Conservation (phyloP, 2,113 vertebrate species). For the Pongo pygmaeus region DNA sequence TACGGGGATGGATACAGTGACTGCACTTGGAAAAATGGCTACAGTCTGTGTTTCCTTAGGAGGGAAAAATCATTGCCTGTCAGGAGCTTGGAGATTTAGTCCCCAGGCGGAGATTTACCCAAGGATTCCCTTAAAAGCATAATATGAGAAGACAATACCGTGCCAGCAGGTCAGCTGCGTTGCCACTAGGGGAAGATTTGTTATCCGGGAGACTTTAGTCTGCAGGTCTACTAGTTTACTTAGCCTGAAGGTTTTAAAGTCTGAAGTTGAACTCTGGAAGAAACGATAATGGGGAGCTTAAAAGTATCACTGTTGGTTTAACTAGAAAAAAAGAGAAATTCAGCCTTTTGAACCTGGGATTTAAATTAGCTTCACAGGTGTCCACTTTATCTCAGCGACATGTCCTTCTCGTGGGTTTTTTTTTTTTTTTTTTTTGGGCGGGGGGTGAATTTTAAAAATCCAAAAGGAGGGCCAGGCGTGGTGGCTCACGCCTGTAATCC, state of each 20-base stretch:
- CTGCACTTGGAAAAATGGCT: conserved; percentile 48
- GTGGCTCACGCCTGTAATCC: too few species aligned
- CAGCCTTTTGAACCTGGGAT: not conserved
- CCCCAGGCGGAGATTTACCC: conserved; percentile 45
- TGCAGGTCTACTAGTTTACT: not conserved
- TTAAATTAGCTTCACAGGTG: not conserved
- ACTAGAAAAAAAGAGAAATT: not conserved
- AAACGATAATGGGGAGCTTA: not conserved
- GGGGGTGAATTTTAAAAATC: too few species aligned
- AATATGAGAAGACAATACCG: conserved; percentile 9
- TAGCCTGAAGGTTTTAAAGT: conserved; percentile 56
- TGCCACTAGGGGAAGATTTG: not conserved
- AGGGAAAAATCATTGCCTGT: conserved; percentile 52
- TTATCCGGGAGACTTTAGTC: conserved; percentile 12
- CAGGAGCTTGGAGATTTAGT: conserved; percentile 36
- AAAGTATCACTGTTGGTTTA: conserved; percentile 4
- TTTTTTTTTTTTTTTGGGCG: not conserved
- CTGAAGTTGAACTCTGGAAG: conserved; percentile 32
- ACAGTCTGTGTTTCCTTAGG: conserved; percentile 47
- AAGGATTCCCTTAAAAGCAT: conserved; percentile 9
- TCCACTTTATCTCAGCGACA: not conserved
- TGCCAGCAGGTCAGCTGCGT: not conserved
- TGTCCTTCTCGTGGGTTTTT: not conserved
- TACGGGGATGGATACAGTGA: not conserved
- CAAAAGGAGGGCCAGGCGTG: not conserved